Percentiles rank a stretch among this genome's conserved stretches.
Evolutionary conservation across 2,113 vertebrate genomes (phyloP).

Genomic region (Siniperca knerii): DNA sequence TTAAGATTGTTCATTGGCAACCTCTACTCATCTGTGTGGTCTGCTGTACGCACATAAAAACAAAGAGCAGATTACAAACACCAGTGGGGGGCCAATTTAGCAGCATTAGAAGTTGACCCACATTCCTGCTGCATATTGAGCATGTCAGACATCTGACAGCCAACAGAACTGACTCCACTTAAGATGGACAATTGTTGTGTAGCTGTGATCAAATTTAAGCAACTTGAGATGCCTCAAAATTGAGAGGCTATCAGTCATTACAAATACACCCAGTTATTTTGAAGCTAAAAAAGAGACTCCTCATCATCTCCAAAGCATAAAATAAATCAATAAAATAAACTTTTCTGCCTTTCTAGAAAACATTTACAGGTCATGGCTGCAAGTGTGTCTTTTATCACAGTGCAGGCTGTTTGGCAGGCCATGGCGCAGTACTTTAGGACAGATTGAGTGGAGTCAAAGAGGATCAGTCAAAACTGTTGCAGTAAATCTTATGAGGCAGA

Average conservation of each 20-base stretch:
- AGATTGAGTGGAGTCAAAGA: conserved; percentile 52
- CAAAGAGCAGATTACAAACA: conserved; percentile 65
- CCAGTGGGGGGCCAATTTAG: conserved; percentile 58
- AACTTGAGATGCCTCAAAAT: conserved; percentile 12
- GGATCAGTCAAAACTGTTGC: conserved; percentile 61
- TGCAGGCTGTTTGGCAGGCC: conserved; percentile 22
- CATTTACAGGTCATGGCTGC: not conserved
- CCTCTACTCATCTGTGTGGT: conserved; percentile 33
- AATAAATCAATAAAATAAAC: too few species aligned
- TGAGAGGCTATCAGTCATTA: not conserved
- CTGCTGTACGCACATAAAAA: conserved; percentile 34
- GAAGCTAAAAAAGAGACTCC: not conserved
- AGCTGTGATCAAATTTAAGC: conserved; percentile 16
- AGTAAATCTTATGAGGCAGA: conserved; percentile 53
- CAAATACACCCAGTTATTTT: not conserved
- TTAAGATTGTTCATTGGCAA: conserved; percentile 44
- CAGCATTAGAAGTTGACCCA: conserved; percentile 67
- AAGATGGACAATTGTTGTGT: conserved; percentile 43
- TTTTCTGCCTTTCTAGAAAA: not conserved
- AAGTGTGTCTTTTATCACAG: conserved; percentile 16
- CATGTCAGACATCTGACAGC: conserved; percentile 44
- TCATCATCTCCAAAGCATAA: not conserved
- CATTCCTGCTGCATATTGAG: conserved; percentile 55
- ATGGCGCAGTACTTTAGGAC: conserved; percentile 21
- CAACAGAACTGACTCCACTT: conserved; percentile 25